Evolutionary conservation across 2,888 invertebrate species (phyloP).

Genomic region (Polydrusus tereticollis): DNA sequence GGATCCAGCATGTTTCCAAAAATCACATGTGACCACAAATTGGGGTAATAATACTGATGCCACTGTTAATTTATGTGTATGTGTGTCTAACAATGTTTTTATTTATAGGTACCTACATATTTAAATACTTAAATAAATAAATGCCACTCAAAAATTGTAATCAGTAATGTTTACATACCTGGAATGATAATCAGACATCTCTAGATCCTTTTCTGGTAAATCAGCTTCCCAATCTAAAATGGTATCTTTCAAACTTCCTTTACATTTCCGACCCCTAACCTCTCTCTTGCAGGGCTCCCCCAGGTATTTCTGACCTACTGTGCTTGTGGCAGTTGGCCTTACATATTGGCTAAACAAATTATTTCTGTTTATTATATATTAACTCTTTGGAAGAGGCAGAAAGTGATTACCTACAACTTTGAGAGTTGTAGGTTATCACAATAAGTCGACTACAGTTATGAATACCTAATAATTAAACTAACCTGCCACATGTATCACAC

Average conservation of each 20-base stretch:
- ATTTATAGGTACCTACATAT: too few species aligned
- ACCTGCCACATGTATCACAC: slow-evolving; percentile 85
- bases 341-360: slow-evolving; percentile 79
- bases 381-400: too few species aligned
- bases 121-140: neutral
- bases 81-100: too few species aligned
- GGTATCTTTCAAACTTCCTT: slow-evolving; percentile 90
- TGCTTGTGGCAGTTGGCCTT: slow-evolving; percentile 79
- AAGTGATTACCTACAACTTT: too few species aligned
- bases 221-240: slow-evolving; percentile 98
- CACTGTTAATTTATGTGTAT: too few species aligned
- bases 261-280: slow-evolving; percentile 78
- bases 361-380: neutral
- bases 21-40: too few species aligned
- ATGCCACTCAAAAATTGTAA: neutral
- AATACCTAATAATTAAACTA: too few species aligned
- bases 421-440: too few species aligned
- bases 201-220: slow-evolving; percentile 88
- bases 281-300: slow-evolving; percentile 76
- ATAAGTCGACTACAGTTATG: too few species aligned
- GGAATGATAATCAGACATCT: slow-evolving; percentile 88
- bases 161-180: slow-evolving; percentile 70
- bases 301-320: slow-evolving; percentile 84
- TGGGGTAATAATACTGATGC: too few species aligned
- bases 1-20: too few species aligned